Evolutionary conservation across 2,797 vertebrate genomes (phyloP).

Genomic region (Melanogrammus aeglefinus): DNA sequence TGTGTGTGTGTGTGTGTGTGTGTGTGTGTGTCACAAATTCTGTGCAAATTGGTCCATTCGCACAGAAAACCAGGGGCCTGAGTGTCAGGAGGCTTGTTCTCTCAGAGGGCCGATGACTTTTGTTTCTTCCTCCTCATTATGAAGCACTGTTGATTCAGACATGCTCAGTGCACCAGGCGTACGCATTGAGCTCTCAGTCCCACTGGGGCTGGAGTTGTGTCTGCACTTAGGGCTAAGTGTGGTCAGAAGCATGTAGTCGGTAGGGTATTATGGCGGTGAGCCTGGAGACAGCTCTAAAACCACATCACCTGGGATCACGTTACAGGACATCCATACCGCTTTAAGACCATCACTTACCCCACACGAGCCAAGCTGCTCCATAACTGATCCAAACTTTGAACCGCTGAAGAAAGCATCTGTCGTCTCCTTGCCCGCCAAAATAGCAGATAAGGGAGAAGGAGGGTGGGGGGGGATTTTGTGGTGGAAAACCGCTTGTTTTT

Average conservation of each 20-base stretch:
- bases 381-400: background rate
- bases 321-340: background rate
- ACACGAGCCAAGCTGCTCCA: background rate
- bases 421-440: background rate
- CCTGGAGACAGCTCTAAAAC: no score
- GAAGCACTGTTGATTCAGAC: background rate
- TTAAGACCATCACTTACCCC: background rate
- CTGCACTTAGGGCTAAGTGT: no score
- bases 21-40: background rate
- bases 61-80: background rate
- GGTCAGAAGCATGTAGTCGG: background rate
- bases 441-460: background rate
- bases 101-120: conserved; percentile 15
- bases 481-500: background rate
- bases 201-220: background rate
- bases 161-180: background rate
- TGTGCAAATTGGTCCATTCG: background rate
- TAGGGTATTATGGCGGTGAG: background rate
- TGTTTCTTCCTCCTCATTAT: background rate
- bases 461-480: no score
- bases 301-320: background rate
- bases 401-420: background rate
- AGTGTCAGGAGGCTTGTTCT: background rate
- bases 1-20: background rate
- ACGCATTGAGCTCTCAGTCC: background rate